Conservation (phyloP, 2,797 vertebrate species). For the Crenichthys baileyi region DNA sequence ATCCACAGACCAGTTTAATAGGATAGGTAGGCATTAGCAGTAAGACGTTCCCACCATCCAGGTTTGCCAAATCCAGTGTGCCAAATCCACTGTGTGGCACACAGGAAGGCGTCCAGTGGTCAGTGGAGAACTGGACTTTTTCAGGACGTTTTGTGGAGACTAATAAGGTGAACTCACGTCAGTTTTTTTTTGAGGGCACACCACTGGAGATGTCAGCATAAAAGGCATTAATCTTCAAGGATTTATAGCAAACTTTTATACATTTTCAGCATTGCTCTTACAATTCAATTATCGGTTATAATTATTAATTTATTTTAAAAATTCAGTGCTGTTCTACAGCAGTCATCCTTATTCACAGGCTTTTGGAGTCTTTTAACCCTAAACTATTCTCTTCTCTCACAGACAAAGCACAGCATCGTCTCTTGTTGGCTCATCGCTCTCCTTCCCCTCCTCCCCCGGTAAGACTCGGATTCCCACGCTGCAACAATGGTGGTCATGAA, state of each 20-base stretch:
- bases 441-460: constrained; percentile 68
- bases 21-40: constrained; percentile 81
- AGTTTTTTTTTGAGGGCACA: constrained; percentile 15
- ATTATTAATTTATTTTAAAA: not conserved
- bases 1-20: constrained; percentile 79
- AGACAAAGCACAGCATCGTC: constrained; percentile 59
- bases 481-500: constrained; percentile 85
- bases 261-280: not conserved
- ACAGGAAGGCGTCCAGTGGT: constrained; percentile 66
- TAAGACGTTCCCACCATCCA: constrained; percentile 72
- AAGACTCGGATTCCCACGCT: constrained; percentile 44
- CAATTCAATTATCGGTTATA: not conserved
- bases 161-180: constrained; percentile 64
- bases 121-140: constrained; percentile 67
- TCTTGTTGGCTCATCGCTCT: constrained; percentile 38
- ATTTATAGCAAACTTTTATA: not conserved
- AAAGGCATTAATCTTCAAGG: not conserved
- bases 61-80: constrained; percentile 78
- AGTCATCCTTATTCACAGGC: not conserved
- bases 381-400: constrained; percentile 36
- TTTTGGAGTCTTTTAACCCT: constrained; percentile 25
- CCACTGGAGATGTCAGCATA: constrained; percentile 9
- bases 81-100: constrained; percentile 80
- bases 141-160: constrained; percentile 55
- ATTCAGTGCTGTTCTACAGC: constrained; percentile 6